phyloP scores from a whole-genome alignment of 2,888 invertebrate genomes.

The Pelosia muscerda region DNA sequence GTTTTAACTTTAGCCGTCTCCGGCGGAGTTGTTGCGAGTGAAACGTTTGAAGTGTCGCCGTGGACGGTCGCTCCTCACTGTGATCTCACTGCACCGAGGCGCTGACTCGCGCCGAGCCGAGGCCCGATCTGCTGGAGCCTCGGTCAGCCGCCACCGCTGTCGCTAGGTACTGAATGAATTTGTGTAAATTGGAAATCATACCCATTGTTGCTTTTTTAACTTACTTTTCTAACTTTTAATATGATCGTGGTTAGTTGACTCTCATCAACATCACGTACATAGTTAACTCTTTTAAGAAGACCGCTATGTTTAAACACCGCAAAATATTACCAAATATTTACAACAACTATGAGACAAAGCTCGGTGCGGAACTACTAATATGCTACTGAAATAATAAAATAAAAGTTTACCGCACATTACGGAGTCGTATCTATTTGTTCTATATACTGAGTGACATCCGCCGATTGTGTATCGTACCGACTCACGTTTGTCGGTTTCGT shows the following conservation, averaged over 20 bases:
- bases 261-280: background rate
- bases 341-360: slow-evolving; percentile 10
- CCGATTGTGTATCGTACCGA: no score
- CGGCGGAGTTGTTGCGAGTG: slow-evolving; percentile 17
- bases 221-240: background rate
- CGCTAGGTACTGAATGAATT: slow-evolving; percentile 32
- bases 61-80: slow-evolving; percentile 30
- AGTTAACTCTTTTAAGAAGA: background rate
- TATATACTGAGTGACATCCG: no score
- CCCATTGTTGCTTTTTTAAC: background rate
- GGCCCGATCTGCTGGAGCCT: slow-evolving; percentile 30
- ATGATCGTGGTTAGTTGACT: background rate
- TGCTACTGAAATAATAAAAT: slow-evolving; percentile 32
- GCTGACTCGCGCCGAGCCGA: slow-evolving; percentile 35
- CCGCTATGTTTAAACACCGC: slow-evolving; percentile 6
- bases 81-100: slow-evolving; percentile 22
- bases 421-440: no score
- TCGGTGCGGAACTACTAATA: slow-evolving; percentile 1
- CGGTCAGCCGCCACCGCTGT: slow-evolving; percentile 23
- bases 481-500: no score
- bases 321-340: slow-evolving; percentile 33
- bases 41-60: slow-evolving; percentile 28
- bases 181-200: background rate
- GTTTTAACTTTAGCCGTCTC: slow-evolving; percentile 38
- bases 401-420: slow-evolving; percentile 4